These are phyloP conservation scores for Malacosoma neustria DNA, from an alignment of 2,888 invertebrate genomes.

Conservation along the genomic window DNA sequence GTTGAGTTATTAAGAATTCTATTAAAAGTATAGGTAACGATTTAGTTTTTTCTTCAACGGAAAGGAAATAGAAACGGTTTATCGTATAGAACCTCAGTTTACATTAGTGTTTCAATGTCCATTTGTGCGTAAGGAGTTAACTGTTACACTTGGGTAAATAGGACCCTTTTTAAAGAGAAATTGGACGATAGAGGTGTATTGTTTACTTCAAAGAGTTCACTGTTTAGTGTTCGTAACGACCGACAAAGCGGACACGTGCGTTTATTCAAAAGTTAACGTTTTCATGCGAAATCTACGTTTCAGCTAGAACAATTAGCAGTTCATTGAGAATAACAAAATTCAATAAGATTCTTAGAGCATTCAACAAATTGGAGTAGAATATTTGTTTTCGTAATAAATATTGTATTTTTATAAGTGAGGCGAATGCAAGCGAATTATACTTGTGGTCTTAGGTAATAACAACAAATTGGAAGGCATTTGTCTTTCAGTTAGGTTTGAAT, in stretches of 20 bases:
- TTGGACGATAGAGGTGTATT: conserved; percentile 24
- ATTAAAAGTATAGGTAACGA: background rate
- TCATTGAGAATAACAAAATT: conserved; percentile 40
- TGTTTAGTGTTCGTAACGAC: conserved; percentile 18
- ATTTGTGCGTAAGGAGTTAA: conserved; percentile 16
- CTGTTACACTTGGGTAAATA: conserved; percentile 33
- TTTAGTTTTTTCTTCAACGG: background rate
- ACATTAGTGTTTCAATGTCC: conserved; percentile 10
- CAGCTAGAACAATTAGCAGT: conserved; percentile 36
- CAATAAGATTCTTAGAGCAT: conserved; percentile 23
- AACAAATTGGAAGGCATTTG: too few relatives aligned
- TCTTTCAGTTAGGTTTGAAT: too few relatives aligned
- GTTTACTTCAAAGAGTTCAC: conserved; percentile 33
- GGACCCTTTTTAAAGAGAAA: conserved; percentile 31
- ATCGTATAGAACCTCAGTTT: background rate
- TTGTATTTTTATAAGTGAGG: too few relatives aligned
- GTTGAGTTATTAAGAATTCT: background rate
- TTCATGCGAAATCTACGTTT: conserved; percentile 34
- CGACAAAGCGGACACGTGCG: conserved; percentile 34
- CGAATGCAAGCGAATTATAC: too few relatives aligned
- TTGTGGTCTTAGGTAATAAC: too few relatives aligned
- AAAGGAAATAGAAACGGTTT: background rate
- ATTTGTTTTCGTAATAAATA: too few relatives aligned
- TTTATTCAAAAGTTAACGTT: conserved; percentile 44
- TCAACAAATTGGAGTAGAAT: too few relatives aligned